Evolutionary conservation across 1,140 invertebrate genomes (phyloP).

Genomic region (Varroa destructor): DNA sequence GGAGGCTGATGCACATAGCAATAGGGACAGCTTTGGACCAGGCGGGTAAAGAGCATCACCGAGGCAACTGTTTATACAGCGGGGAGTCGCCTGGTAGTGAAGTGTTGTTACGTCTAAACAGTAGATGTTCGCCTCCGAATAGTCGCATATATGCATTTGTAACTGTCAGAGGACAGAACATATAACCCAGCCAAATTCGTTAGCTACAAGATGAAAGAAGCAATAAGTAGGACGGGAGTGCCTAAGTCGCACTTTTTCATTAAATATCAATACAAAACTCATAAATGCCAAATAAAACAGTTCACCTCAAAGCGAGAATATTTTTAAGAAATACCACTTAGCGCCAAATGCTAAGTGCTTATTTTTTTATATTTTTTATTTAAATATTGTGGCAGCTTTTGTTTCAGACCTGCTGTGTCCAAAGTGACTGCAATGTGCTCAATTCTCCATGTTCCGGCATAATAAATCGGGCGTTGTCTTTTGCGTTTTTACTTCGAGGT

Average conservation of each 20-base stretch:
- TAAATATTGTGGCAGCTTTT: too few relatives aligned
- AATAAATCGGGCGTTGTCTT: slow-evolving; percentile 21
- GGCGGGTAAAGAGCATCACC: slow-evolving; percentile 20
- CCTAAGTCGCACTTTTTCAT: too few relatives aligned
- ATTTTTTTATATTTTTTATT: too few relatives aligned
- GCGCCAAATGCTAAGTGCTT: too few relatives aligned
- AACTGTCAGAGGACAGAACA: background rate
- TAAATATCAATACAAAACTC: too few relatives aligned
- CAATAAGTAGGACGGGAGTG: too few relatives aligned
- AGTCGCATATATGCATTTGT: slow-evolving; percentile 10
- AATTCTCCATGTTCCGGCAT: slow-evolving; percentile 16
- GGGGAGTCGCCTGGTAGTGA: slow-evolving; percentile 17
- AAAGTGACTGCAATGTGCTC: background rate
- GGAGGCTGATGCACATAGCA: slow-evolving; percentile 4
- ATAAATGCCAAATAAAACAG: too few relatives aligned
- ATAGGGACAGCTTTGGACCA: slow-evolving; percentile 10
- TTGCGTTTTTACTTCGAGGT: slow-evolving; percentile 17
- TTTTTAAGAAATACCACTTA: too few relatives aligned
- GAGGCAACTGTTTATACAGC: slow-evolving; percentile 5
- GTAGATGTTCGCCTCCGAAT: slow-evolving; percentile 25
- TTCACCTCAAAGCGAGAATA: too few relatives aligned
- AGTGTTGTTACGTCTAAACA: slow-evolving; percentile 14
- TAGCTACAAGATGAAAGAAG: too few relatives aligned
- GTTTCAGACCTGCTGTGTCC: background rate
- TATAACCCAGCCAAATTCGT: background rate